phyloP scores from a whole-genome alignment of 2,113 vertebrate genomes.

The Rhizomys pruinosus region DNA sequence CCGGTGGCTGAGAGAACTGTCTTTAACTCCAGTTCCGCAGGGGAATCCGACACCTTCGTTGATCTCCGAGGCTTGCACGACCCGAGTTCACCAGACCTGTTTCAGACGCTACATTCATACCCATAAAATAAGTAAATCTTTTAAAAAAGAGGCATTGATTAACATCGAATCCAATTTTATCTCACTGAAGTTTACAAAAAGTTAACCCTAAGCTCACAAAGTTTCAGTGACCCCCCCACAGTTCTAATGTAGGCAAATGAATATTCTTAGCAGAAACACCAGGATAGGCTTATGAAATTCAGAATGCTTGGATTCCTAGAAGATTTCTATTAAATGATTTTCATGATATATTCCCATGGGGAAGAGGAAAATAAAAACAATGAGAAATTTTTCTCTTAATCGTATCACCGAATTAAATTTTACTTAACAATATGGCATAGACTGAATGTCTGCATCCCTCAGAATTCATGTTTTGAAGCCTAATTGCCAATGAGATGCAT shows the following conservation, averaged over 20 bases:
- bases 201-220: neutral
- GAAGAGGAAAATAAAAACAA: too few species aligned
- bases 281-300: neutral
- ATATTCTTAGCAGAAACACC: neutral
- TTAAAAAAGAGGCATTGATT: too few species aligned
- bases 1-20: too few species aligned
- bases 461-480: neutral
- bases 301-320: neutral
- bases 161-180: neutral
- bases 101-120: too few species aligned
- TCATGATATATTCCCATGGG: neutral
- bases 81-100: too few species aligned
- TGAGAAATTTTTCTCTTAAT: neutral
- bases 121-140: neutral
- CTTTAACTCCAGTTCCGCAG: too few species aligned
- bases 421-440: neutral
- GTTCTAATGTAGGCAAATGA: neutral
- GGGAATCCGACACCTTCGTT: too few species aligned
- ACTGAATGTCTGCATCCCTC: neutral
- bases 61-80: too few species aligned
- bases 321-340: neutral
- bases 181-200: neutral
- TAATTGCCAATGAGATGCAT: neutral
- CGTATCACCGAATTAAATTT: neutral
- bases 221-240: neutral